Conservation (phyloP, 2,797 vertebrate genomes). For the Diplodus puntazzo region DNA sequence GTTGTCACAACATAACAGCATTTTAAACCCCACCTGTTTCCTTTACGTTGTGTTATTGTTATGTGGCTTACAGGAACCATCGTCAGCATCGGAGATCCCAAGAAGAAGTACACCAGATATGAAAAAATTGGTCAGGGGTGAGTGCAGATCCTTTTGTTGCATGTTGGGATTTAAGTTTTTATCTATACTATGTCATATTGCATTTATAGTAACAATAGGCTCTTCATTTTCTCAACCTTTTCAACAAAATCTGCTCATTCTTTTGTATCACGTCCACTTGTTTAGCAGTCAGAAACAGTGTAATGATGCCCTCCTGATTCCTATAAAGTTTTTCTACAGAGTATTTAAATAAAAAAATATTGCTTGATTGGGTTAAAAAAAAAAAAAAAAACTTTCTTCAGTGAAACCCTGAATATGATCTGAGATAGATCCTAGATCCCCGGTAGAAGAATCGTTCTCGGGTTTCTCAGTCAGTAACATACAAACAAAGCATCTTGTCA, state of each 20-base stretch:
- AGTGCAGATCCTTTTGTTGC: slow-evolving; percentile 69
- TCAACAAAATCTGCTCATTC: background rate
- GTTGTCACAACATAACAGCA: background rate
- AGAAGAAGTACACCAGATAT: slow-evolving; percentile 99
- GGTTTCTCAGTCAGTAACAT: background rate
- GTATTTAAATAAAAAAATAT: too few species aligned
- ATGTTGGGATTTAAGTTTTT: background rate
- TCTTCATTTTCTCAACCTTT: background rate
- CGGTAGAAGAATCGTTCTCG: background rate
- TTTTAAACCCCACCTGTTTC: background rate
- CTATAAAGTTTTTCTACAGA: background rate
- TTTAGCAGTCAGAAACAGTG: background rate
- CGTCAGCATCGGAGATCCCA: slow-evolving; percentile 98
- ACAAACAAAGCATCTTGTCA: background rate
- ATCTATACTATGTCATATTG: background rate
- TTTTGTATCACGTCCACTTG: too few species aligned
- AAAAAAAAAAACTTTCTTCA: too few species aligned
- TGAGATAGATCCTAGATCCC: too few species aligned
- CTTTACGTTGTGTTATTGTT: slow-evolving; percentile 4
- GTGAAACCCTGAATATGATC: background rate
- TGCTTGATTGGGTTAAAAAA: too few species aligned
- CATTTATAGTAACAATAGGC: background rate
- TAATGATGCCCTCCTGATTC: background rate
- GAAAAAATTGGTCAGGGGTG: slow-evolving; percentile 99
- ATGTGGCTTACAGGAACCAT: slow-evolving; percentile 90